phyloP scores from a whole-genome alignment of 2,113 vertebrate species.

The Antechinus stuartii region DNA sequence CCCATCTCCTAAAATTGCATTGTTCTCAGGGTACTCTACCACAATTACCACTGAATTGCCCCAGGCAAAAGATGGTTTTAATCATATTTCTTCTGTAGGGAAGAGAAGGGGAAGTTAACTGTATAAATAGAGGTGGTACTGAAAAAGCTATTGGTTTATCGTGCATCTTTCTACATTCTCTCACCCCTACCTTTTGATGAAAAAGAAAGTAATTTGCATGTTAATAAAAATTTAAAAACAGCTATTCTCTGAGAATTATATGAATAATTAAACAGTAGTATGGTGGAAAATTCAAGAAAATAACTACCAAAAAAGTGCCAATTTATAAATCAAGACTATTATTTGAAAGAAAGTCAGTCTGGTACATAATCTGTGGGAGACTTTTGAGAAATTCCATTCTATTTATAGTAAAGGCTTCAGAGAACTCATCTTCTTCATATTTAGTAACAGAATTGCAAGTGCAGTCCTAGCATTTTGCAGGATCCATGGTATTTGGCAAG shows the following conservation, averaged over 20 bases:
- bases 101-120: not conserved
- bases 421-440: constrained; percentile 76
- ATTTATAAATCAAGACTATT: constrained; percentile 79
- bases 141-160: not conserved
- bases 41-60: not conserved
- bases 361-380: constrained; percentile 75
- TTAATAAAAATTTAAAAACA: constrained; percentile 11
- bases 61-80: not conserved
- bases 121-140: not conserved
- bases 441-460: constrained; percentile 83
- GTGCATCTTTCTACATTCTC: not conserved
- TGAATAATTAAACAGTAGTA: constrained; percentile 55
- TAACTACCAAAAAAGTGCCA: constrained; percentile 45
- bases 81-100: not conserved
- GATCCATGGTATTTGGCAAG: constrained; percentile 77
- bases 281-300: constrained; percentile 57
- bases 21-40: not conserved
- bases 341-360: constrained; percentile 79
- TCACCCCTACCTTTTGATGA: not conserved
- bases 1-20: not conserved
- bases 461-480: constrained; percentile 83
- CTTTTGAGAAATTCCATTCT: constrained; percentile 79
- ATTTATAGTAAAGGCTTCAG: constrained; percentile 82
- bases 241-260: constrained; percentile 23
- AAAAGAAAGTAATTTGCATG: not conserved